phyloP scores from a whole-genome alignment of 1,140 invertebrate species.

The Plectrocnemia conspersa region DNA sequence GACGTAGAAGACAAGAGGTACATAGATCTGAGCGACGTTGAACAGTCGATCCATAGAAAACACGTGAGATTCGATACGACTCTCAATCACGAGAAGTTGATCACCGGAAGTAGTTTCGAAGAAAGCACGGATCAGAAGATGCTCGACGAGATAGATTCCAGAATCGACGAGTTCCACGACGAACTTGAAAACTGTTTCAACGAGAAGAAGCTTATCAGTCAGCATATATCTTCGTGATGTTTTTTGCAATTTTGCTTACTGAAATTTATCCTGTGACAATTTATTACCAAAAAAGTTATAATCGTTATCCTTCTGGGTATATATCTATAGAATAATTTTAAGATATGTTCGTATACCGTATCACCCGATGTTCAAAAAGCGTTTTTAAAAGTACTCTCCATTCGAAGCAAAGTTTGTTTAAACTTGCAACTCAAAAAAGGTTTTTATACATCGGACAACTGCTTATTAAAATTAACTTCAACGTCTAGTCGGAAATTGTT shows the following conservation, averaged over 20 bases:
- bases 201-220: constrained; percentile 49
- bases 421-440: too few species aligned
- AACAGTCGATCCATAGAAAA: constrained; percentile 41
- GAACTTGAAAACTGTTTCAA: constrained; percentile 52
- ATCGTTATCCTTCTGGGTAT: too few species aligned
- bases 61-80: constrained; percentile 51
- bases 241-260: background rate
- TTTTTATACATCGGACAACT: too few species aligned
- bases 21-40: constrained; percentile 21
- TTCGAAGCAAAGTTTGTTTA: too few species aligned
- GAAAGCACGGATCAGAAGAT: constrained; percentile 9
- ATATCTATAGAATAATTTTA: too few species aligned
- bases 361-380: too few species aligned
- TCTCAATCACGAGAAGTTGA: constrained; percentile 47
- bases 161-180: constrained; percentile 50
- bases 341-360: too few species aligned
- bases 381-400: too few species aligned
- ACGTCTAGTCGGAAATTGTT: too few species aligned
- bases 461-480: too few species aligned
- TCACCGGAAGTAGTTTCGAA: constrained; percentile 50
- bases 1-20: constrained; percentile 44
- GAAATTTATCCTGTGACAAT: too few species aligned
- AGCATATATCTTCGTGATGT: constrained; percentile 45
- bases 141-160: constrained; percentile 33
- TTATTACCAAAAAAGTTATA: too few species aligned